These are phyloP conservation scores for Eupithecia tripunctaria DNA, from an alignment of 2,888 invertebrate species.

Conservation along the genomic window DNA sequence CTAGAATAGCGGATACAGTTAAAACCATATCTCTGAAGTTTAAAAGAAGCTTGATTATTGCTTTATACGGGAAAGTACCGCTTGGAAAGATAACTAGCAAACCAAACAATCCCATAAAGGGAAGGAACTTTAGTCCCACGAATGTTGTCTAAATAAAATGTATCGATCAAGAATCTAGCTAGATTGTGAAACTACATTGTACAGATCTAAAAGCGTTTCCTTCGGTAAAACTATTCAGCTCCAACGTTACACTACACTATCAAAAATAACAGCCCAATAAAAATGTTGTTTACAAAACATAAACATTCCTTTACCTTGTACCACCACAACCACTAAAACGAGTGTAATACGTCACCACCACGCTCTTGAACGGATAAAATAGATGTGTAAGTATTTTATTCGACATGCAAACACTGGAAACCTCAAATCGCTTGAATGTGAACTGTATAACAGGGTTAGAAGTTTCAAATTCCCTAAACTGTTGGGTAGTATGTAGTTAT, in stretches of 20 bases:
- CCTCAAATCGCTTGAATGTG: conserved; percentile 14
- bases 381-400: conserved; percentile 23
- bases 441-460: conserved; percentile 22
- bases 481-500: conserved; percentile 21
- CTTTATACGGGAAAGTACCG: neutral
- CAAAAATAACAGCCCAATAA: conserved; percentile 19
- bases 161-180: neutral
- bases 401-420: conserved; percentile 28
- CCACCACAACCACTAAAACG: conserved; percentile 12
- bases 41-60: neutral
- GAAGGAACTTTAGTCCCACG: neutral
- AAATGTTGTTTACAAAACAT: conserved; percentile 18
- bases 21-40: neutral
- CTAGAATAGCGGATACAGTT: neutral
- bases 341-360: conserved; percentile 14
- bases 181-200: neutral
- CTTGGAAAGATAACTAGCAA: neutral
- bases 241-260: conserved; percentile 9
- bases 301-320: conserved; percentile 20
- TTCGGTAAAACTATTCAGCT: conserved; percentile 7
- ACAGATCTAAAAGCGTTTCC: neutral
- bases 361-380: conserved; percentile 23
- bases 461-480: conserved; percentile 20
- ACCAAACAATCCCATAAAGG: neutral
- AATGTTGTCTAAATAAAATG: neutral